Evolutionary conservation across 2,797 vertebrate species (phyloP), one percentile per base, ranked within the genome.

Genomic region (Scarus forsteni): DNA sequence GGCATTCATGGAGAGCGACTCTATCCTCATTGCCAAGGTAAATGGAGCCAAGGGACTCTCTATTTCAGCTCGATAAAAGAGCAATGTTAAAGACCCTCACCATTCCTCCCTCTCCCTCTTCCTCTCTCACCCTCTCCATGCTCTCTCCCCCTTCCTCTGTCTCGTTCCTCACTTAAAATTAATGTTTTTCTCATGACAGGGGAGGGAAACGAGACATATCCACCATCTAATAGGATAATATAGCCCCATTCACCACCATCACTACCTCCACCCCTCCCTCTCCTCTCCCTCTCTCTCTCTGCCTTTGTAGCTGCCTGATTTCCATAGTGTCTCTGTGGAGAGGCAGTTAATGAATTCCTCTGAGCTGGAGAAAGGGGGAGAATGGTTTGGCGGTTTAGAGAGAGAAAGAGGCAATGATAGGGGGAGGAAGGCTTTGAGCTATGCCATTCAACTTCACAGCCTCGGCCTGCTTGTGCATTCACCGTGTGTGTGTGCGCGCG

Each of bases 11-110:
- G 96, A 96, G 97, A 97, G 96, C 95, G 94, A 95, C 96, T 96
- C 96, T 95, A 96, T 96, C 95, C 96, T 95, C 94, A 98, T 97
- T 97, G 96, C 97, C 97, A 97, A 98, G 97, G 96, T 97, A 97
- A 98, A 96, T 96, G 96, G 96, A 96, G 97, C 97, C 96, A 96
- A 94, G 96, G 96, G 96, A 98, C 96, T 96, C 97, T 96, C 95
- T 95, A 96, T 97, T 93, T 96, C 96, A 96, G 96, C 94, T 96
- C 95, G 95, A 97, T 97, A 97, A 97, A 93, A 91, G 97, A 97
- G 96, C 95, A 96, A 94, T 93, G 95, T 92, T 92, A 92, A 91
- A 92, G 87, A 91, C 89, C 89, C 89, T 89, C 89, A 87, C 89
- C 76, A 81, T 75, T 66, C 51, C 84, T 60, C 66, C 67, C 80